Percentiles rank a stretch among this genome's conserved stretches.
Evolutionary conservation across 2,113 vertebrate species (phyloP).

Genomic region (Ctenomys sociabilis): DNA sequence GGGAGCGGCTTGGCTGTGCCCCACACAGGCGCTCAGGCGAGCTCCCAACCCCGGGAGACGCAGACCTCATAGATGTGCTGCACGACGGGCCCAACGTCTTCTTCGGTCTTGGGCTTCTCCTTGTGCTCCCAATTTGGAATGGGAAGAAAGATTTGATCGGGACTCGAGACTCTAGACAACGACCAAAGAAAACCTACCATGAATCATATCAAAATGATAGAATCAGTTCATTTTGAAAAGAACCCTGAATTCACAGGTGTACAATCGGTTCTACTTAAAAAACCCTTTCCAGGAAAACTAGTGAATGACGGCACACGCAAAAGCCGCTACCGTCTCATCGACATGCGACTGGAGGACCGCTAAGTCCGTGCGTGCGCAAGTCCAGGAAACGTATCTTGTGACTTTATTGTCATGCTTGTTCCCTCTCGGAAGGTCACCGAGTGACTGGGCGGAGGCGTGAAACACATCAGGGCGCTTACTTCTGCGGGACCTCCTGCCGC

Average conservation of each 20-base stretch:
- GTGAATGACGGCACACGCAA: not conserved
- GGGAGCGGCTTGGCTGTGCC: not conserved
- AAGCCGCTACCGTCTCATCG: not conserved
- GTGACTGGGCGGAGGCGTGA: not conserved
- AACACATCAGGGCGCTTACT: not conserved
- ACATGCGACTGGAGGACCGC: not conserved
- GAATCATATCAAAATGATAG: constrained; percentile 59
- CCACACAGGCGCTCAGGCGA: not conserved
- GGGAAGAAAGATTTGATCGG: constrained; percentile 95
- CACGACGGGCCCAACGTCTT: constrained; percentile 96
- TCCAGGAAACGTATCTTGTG: not conserved
- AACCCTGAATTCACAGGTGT: not conserved
- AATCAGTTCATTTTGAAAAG: constrained; percentile 44
- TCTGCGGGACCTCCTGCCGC: not conserved
- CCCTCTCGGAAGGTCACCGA: not conserved
- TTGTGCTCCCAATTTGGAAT: constrained; percentile 95
- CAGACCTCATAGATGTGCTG: constrained; percentile 95
- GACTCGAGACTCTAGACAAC: constrained; percentile 91
- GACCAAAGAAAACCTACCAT: constrained; percentile 73
- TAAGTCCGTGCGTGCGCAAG: not conserved
- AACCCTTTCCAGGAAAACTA: not conserved
- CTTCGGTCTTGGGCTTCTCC: constrained; percentile 89
- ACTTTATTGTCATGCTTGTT: not conserved
- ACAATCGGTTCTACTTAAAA: not conserved
- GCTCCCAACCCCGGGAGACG: not conserved